Base-by-base conservation (phyloP, 2,113 vertebrate genomes). In the Callipepla squamata region DNA sequence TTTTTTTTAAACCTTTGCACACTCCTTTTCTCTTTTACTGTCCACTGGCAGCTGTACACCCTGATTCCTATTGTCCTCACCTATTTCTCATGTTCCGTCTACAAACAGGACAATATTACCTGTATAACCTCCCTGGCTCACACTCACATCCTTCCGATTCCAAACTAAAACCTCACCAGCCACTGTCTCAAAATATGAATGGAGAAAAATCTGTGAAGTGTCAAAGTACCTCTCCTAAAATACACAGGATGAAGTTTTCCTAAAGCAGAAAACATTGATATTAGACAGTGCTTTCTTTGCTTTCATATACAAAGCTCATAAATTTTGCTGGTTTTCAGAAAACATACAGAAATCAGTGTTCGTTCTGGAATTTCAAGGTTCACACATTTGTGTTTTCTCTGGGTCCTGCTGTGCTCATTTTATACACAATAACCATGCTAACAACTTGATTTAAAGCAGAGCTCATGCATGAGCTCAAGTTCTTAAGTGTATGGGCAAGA, bases 111-210 rank as follows among this genome's bases (percentile, higher is more conserved):
- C 7, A 48, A 25, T 10, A n/a, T 3, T 3, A 40, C n/a, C 2
- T 3, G 23, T 34, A 30, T 11, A 11, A 18, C 86, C 73, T 11
- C 34, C 59, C 58, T 66, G n/a, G 36, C 87, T 89, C 81, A 68
- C 22, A 13, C 17, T 50, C 21, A 7, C 0, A 3, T 5, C 21
- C 51, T 51, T 32, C 21, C 2, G 3, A 34, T 77, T 80, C 61
- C 65, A 67, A 59, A 47, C 59, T 53, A 76, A 86, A 94, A 51
- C 10, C 47, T 85, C 65, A 78, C 10, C 72, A 91, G 51, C 17
- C 34, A 15, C 45, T 20, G 9, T n/a, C 45, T 82, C 78, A 80
- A 47, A 59, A 17, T 34, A 45, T n/a, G 40, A 63, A 30, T 21
- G 6, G 21, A 69, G 40, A 62, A 88, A 57, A 16, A 65, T 17